A percentile compares a stretch with the other conserved stretches of the same genome.
Conservation (phyloP, 2,113 vertebrate genomes). For the Prunella himalayana region DNA sequence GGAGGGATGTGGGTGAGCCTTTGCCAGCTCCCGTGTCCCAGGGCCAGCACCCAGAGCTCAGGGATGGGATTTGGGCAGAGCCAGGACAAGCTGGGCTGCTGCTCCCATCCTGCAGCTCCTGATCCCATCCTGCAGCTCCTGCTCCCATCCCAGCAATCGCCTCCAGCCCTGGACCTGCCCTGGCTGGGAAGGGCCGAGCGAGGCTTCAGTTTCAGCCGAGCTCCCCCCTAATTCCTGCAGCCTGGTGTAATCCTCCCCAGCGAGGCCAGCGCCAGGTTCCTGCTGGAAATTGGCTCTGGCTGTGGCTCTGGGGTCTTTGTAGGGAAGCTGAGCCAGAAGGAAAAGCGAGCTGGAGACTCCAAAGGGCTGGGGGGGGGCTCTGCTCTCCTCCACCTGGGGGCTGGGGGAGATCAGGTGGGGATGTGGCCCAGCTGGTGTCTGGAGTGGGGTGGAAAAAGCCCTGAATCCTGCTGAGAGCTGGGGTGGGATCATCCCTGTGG, state of each 20-base stretch:
- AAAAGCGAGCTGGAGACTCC: background rate
- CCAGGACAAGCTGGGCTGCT: background rate
- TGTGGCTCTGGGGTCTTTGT: slow-evolving; percentile 27
- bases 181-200: background rate
- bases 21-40: background rate
- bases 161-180: background rate
- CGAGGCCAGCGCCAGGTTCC: slow-evolving; percentile 35
- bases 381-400: background rate
- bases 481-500: accelerated
- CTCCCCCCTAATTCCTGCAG: slow-evolving; percentile 50
- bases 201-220: slow-evolving; percentile 6
- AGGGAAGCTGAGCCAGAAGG: slow-evolving; percentile 45
- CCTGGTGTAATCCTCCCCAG: slow-evolving; percentile 53
- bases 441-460: background rate
- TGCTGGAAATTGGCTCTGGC: slow-evolving; percentile 59
- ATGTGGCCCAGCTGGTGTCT: background rate
- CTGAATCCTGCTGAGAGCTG: background rate
- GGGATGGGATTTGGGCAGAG: background rate
- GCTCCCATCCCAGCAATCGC: accelerated
- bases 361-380: background rate
- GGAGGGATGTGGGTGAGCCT: background rate
- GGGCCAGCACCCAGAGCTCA: accelerated
- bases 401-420: background rate
- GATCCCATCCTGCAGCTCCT: background rate
- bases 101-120: background rate